phyloP scores from a whole-genome alignment of 2,113 vertebrate genomes.

The Ptilorrhoa leucosticta region DNA sequence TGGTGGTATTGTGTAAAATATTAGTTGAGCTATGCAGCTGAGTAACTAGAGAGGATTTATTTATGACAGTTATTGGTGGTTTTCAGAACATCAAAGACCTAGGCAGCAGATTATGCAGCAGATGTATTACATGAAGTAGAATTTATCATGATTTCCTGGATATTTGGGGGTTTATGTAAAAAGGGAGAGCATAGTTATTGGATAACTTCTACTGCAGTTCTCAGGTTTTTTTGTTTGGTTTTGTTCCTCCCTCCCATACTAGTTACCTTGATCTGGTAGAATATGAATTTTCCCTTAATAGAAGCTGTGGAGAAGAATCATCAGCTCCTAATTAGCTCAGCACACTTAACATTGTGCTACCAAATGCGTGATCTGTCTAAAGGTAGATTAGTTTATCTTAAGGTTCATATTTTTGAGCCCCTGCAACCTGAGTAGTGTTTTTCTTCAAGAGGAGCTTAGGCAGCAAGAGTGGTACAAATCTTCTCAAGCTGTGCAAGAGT shows the following conservation, averaged over 20 bases:
- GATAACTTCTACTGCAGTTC: not conserved
- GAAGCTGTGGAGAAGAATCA: not conserved
- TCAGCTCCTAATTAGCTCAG: not conserved
- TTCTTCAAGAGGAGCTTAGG: not conserved
- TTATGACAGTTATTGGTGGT: slow-evolving; percentile 31
- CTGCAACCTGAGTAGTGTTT: not conserved
- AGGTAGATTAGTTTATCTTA: not conserved
- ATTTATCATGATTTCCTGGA: slow-evolving; percentile 10
- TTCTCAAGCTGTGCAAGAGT: not conserved
- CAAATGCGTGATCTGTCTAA: not conserved
- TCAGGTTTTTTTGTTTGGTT: not conserved
- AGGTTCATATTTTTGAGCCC: not conserved
- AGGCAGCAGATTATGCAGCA: slow-evolving; percentile 6
- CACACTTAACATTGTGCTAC: not conserved
- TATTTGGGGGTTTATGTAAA: not conserved
- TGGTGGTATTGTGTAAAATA: slow-evolving; percentile 36
- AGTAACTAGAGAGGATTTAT: slow-evolving; percentile 55
- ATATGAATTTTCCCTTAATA: not conserved
- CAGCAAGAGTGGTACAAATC: not conserved
- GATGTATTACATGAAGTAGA: slow-evolving; percentile 5
- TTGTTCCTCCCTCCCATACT: not conserved
- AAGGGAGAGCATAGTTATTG: not conserved
- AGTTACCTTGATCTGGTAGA: not conserved
- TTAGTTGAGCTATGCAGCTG: slow-evolving; percentile 34
- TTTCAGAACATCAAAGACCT: not conserved